phyloP scores from a whole-genome alignment of 2,797 vertebrate species.

The Leontocebus nigricollis region DNA sequence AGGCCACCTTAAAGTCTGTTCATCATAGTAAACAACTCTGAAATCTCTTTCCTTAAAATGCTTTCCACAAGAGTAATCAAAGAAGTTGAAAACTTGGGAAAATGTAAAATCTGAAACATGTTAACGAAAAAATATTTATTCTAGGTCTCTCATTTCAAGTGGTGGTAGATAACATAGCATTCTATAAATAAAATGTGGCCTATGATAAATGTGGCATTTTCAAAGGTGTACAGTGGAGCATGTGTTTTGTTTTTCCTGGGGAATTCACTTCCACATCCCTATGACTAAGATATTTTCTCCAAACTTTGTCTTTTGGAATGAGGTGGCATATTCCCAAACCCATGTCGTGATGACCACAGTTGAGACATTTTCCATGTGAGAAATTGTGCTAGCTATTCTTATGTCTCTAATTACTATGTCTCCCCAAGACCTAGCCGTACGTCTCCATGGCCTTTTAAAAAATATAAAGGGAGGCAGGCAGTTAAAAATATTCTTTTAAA shows the following conservation, averaged over 20 bases:
- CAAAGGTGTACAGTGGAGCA: neutral
- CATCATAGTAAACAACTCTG: neutral
- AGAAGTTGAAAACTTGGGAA: slow-evolving; percentile 11
- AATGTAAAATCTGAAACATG: slow-evolving; percentile 44
- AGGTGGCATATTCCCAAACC: slow-evolving; percentile 63
- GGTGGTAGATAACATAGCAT: neutral
- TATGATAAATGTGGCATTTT: slow-evolving; percentile 26
- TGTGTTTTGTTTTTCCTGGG: slow-evolving; percentile 55
- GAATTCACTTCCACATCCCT: slow-evolving; percentile 14
- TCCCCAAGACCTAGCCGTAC: slow-evolving; percentile 15
- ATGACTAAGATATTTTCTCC: slow-evolving; percentile 65
- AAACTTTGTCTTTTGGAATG: slow-evolving; percentile 60
- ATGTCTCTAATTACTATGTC: slow-evolving; percentile 36
- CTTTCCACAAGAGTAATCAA: slow-evolving; percentile 47
- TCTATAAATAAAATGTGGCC: slow-evolving; percentile 6
- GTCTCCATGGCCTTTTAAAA: slow-evolving; percentile 30
- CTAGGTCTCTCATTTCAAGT: neutral
- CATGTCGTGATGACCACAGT: slow-evolving; percentile 32
- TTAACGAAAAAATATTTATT: slow-evolving; percentile 18
- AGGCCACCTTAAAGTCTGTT: neutral
- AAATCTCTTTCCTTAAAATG: slow-evolving; percentile 24
- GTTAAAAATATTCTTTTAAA: slow-evolving; percentile 34
- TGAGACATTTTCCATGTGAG: slow-evolving; percentile 69
- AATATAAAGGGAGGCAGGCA: slow-evolving; percentile 31
- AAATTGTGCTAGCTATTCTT: slow-evolving; percentile 61